phyloP scores from a whole-genome alignment of 2,888 invertebrate genomes.

The Thera obeliscata region DNA sequence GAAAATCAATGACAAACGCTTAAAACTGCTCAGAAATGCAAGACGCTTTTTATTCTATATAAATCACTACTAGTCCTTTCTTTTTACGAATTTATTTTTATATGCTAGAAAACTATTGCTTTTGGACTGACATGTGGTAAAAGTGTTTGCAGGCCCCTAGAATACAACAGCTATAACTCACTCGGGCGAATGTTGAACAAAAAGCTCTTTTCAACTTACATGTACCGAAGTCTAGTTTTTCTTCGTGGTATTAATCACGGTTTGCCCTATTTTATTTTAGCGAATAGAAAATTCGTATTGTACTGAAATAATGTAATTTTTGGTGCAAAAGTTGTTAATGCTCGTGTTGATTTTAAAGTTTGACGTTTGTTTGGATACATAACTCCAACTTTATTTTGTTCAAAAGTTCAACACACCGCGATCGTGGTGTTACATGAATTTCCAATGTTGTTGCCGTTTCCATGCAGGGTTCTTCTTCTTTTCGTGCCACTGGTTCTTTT shows the following conservation, averaged over 20 bases:
- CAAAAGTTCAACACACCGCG: neutral
- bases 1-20: neutral
- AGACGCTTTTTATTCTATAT: slow-evolving; percentile 26
- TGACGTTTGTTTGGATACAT: neutral
- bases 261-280: slow-evolving; percentile 11
- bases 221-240: slow-evolving; percentile 37
- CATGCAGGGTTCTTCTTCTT: too few species aligned
- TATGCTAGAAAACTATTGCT: slow-evolving; percentile 31
- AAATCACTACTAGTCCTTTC: slow-evolving; percentile 26
- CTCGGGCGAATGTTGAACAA: slow-evolving; percentile 44
- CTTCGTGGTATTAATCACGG: slow-evolving; percentile 45
- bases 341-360: slow-evolving; percentile 3
- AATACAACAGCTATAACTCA: slow-evolving; percentile 46
- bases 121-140: slow-evolving; percentile 26
- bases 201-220: slow-evolving; percentile 45
- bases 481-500: too few species aligned
- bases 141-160: slow-evolving; percentile 36
- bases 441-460: too few species aligned
- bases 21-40: slow-evolving; percentile 15
- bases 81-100: slow-evolving; percentile 22
- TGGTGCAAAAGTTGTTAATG: slow-evolving; percentile 4
- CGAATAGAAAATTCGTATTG: slow-evolving; percentile 16
- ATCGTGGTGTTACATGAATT: neutral
- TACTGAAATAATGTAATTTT: slow-evolving; percentile 14
- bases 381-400: neutral